These are phyloP conservation scores for Drosophila diplacantha DNA, from an alignment of 2,888 invertebrate genomes.

Conservation along the genomic window DNA sequence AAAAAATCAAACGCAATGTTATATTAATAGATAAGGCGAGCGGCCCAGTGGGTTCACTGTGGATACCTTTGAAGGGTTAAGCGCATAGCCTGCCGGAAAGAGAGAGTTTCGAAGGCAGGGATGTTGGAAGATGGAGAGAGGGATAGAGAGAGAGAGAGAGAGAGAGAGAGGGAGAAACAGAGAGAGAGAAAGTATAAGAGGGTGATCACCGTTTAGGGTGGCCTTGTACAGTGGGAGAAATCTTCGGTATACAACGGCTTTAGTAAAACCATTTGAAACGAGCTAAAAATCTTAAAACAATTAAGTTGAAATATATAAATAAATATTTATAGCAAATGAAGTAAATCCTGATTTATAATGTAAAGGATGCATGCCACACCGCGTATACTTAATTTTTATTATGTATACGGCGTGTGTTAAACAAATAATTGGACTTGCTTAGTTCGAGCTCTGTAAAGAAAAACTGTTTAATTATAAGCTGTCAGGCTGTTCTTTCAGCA, in stretches of 20 bases:
- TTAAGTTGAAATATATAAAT: too few relatives aligned
- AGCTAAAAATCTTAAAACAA: too few relatives aligned
- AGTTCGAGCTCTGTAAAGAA: neutral
- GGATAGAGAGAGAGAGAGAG: neutral
- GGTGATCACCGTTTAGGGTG: conserved; percentile 11
- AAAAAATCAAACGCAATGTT: conserved; percentile 30
- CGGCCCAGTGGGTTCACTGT: conserved; percentile 5
- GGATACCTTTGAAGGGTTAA: conserved; percentile 22
- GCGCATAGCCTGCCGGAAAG: conserved; percentile 4
- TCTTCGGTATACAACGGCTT: neutral
- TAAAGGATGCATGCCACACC: neutral
- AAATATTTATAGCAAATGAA: too few relatives aligned
- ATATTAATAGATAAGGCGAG: conserved; percentile 36
- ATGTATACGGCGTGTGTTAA: conserved; percentile 1
- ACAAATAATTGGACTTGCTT: neutral
- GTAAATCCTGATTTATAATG: neutral
- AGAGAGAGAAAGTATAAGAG: conserved; percentile 2
- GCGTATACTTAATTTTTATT: conserved; percentile 4
- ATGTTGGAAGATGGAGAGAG: conserved; percentile 6
- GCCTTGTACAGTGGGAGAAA: conserved; percentile 9
- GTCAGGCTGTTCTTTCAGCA: neutral
- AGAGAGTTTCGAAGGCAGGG: conserved; percentile 1
- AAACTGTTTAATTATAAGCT: too few relatives aligned
- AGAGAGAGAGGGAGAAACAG: neutral
- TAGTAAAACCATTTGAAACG: too few relatives aligned